Percentiles rank a stretch among this genome's conserved stretches.
phyloP scores from a whole-genome alignment of 2,113 vertebrate species.

The Semicossyphus pulcher region DNA sequence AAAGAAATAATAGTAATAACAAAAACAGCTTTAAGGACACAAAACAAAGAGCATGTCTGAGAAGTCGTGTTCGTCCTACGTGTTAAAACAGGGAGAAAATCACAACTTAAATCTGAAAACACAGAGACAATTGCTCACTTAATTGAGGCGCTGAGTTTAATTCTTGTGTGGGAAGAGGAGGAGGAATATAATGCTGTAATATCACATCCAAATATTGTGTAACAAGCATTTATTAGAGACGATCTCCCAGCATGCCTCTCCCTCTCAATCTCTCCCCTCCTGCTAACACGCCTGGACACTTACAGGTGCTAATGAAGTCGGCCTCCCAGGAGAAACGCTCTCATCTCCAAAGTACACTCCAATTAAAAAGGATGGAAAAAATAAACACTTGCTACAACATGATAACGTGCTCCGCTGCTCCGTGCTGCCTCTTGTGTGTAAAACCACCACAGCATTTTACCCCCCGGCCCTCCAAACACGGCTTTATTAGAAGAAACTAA shows the following conservation, averaged over 20 bases:
- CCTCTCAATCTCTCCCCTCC: background rate
- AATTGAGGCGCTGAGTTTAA: background rate
- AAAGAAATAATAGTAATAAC: constrained; percentile 4
- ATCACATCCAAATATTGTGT: background rate
- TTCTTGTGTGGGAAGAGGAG: background rate
- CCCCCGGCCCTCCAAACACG: background rate
- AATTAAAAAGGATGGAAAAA: constrained; percentile 55
- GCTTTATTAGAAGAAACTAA: constrained; percentile 27
- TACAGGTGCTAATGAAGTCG: constrained; percentile 68
- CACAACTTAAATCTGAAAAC: too few species aligned
- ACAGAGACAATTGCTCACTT: background rate
- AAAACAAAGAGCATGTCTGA: background rate
- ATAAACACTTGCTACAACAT: constrained; percentile 38
- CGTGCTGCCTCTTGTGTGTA: constrained; percentile 4
- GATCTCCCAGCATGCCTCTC: background rate
- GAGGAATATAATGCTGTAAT: background rate
- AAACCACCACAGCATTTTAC: background rate
- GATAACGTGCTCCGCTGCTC: constrained; percentile 25
- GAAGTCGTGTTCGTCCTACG: background rate
- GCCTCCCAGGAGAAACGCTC: constrained; percentile 38
- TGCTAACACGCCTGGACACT: constrained; percentile 43
- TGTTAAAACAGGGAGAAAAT: background rate
- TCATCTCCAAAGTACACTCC: constrained; percentile 62
- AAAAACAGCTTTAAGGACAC: constrained; percentile 2
- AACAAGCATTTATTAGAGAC: constrained; percentile 2